phyloP scores from a whole-genome alignment of 2,888 invertebrate genomes.

The Apodemia hepburni region DNA sequence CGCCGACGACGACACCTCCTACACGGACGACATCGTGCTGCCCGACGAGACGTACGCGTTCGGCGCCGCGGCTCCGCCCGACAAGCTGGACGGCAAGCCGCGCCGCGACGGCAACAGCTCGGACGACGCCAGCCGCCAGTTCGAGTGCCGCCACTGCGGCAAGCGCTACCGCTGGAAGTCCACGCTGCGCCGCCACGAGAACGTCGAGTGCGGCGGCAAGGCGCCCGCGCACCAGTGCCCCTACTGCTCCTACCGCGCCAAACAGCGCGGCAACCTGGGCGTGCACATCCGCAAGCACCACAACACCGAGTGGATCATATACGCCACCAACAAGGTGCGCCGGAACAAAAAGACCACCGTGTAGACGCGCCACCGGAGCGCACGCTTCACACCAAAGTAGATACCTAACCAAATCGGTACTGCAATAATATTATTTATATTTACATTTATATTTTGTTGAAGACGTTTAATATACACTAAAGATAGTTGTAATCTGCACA shows the following conservation, averaged over 20 bases:
- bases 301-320: conserved; percentile 74
- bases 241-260: conserved; percentile 88
- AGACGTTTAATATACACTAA: conserved; percentile 66
- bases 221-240: conserved; percentile 91
- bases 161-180: conserved; percentile 94
- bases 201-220: conserved; percentile 91
- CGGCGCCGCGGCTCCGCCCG: conserved; percentile 42
- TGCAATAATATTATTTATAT: conserved; percentile 73
- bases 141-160: conserved; percentile 91
- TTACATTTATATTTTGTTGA: conserved; percentile 61
- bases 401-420: conserved; percentile 76
- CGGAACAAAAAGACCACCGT: conserved; percentile 67
- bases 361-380: conserved; percentile 25
- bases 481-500: conserved; percentile 71
- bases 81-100: conserved; percentile 59
- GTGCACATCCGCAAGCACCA: conserved; percentile 91
- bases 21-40: conserved; percentile 74
- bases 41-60: conserved; percentile 58
- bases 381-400: conserved; percentile 67
- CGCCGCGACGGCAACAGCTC: conserved; percentile 51
- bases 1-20: conserved; percentile 72
- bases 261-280: conserved; percentile 90
- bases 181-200: conserved; percentile 89
- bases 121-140: conserved; percentile 81
- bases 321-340: conserved; percentile 70